Evolutionary conservation across 2,113 vertebrate genomes (phyloP).

Genomic region (Neomonachus schauinslandi): DNA sequence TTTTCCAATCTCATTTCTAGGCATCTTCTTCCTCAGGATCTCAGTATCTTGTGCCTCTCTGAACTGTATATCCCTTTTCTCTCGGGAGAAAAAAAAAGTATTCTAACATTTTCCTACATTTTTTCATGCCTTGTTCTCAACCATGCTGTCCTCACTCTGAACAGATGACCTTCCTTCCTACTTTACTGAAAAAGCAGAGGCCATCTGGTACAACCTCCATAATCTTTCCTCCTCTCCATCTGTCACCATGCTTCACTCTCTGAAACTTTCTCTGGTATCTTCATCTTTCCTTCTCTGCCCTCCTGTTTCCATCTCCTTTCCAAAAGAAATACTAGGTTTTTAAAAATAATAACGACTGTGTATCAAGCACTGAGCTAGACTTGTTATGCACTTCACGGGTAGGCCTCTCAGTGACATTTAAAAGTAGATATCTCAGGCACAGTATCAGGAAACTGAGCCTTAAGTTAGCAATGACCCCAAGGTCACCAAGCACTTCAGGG

Average conservation of each 20-base stretch:
- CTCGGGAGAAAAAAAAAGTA: not conserved
- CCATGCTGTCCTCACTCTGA: slow-evolving; percentile 47
- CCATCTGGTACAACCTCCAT: slow-evolving; percentile 73
- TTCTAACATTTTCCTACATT: slow-evolving; percentile 45
- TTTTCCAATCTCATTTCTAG: not conserved
- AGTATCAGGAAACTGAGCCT: not conserved
- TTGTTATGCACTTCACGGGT: not conserved
- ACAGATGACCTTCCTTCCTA: slow-evolving; percentile 78
- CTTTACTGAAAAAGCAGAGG: slow-evolving; percentile 69
- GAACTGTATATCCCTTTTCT: slow-evolving; percentile 49
- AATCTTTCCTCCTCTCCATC: slow-evolving; percentile 73
- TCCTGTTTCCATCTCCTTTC: slow-evolving; percentile 64
- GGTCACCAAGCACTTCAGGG: not conserved
- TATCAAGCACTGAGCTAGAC: not conserved
- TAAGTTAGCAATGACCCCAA: not conserved
- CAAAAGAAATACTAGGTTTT: slow-evolving; percentile 50
- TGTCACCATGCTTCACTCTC: slow-evolving; percentile 63
- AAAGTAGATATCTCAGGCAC: not conserved
- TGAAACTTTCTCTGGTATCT: slow-evolving; percentile 68
- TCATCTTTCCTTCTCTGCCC: slow-evolving; percentile 60
- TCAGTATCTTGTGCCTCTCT: not conserved
- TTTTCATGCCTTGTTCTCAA: slow-evolving; percentile 61
- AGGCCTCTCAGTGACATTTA: not conserved
- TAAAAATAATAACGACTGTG: slow-evolving; percentile 41
- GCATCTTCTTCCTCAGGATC: not conserved